Base-by-base conservation (phyloP, 2,113 vertebrate genomes). In the Otus sunia region DNA sequence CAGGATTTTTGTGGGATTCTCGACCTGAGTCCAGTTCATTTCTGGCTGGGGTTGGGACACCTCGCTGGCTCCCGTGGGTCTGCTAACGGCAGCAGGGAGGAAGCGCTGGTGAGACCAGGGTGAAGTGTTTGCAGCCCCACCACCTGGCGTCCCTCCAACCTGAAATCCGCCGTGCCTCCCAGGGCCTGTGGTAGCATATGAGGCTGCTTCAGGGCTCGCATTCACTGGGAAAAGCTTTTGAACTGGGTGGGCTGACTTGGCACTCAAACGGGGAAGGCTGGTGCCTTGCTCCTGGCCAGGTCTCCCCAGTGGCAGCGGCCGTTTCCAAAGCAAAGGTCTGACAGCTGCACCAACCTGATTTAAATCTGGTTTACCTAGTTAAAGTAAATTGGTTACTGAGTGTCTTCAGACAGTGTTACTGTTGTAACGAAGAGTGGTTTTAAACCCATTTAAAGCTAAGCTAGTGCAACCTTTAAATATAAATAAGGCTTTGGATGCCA, bases 81-180 rank as follows among this genome's bases (percentile, higher is more conserved):
- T 37, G 27, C 32, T n/a, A 11, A 14, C 0, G 3, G 8, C 34
- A 72, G 58, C 34, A 2, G 26, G 8, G 49, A 43, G 22, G 25
- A 41, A 52, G 29, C 41, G 27, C 12, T 2, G 3, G 22, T 39
- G 60, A 62, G 60, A 27, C 6, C 1, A 0, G 66, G 36, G 4
- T 16, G 30, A 34, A 25, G 26, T 3, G 0, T 37, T 84, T 36
- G 19, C 74, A 79, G 50, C 15, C 27, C 36, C 12, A 26, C 56
- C 21, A 10, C 2, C 45, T 56, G 19, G 29, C 74, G 49, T 23
- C 64, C 37, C 43, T 80, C 50, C 66, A 56, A 18, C 2, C 0
- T 3, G 0, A 49, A 69, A 32, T 32, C 49, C 0, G 0, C 27
- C 2, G 0, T 29, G 64, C 72, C 62, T 84, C 58, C 5, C 2